Percentiles rank a stretch among this genome's conserved stretches.
phyloP scores from a whole-genome alignment of 2,888 invertebrate genomes.

The Drosophila phalerata region DNA sequence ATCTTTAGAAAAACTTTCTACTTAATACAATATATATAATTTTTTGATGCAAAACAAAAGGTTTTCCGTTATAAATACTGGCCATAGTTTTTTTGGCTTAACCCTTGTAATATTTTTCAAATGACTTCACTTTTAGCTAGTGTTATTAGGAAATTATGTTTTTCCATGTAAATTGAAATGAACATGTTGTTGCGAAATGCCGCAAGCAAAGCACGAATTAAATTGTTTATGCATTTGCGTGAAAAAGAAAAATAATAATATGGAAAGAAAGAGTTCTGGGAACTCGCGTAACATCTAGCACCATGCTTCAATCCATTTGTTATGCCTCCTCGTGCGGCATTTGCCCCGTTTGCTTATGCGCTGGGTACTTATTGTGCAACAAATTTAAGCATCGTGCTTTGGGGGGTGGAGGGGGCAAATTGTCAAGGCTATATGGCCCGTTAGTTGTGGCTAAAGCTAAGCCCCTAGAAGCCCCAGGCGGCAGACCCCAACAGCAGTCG shows the following conservation, averaged over 20 bases:
- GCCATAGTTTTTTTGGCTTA: not conserved
- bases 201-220: not conserved
- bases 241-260: not conserved
- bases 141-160: not conserved
- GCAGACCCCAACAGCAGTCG: slow-evolving; percentile 17
- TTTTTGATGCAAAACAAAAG: too few species aligned
- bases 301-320: slow-evolving; percentile 38
- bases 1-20: too few species aligned
- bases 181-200: too few species aligned
- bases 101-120: not conserved
- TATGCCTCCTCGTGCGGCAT: slow-evolving; percentile 20
- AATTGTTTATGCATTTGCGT: slow-evolving; percentile 1
- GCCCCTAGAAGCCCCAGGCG: slow-evolving; percentile 41
- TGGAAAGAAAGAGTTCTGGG: slow-evolving; percentile 17
- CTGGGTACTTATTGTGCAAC: slow-evolving; percentile 19
- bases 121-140: not conserved
- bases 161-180: not conserved
- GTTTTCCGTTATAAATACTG: too few species aligned
- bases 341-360: slow-evolving; percentile 9
- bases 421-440: slow-evolving; percentile 65
- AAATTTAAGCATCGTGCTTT: slow-evolving; percentile 43
- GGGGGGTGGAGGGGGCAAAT: slow-evolving; percentile 53
- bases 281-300: slow-evolving; percentile 37
- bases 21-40: too few species aligned
- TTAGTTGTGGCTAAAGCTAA: slow-evolving; percentile 49